Conservation (phyloP, 2,888 invertebrate genomes). For the Aporophyla nigra region DNA sequence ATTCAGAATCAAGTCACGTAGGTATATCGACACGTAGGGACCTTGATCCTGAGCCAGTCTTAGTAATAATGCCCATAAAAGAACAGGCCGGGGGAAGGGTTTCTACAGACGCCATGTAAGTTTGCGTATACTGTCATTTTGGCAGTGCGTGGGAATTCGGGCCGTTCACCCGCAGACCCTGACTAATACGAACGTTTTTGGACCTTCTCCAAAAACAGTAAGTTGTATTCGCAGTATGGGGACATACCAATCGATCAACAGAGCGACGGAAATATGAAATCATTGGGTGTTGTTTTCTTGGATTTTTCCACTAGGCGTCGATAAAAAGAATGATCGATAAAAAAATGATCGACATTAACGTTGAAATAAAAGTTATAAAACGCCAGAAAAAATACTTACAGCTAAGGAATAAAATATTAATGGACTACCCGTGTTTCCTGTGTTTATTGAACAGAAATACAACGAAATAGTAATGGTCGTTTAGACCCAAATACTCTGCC, state of each 20-base stretch:
- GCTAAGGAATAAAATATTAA: conserved; percentile 40
- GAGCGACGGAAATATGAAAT: conserved; percentile 45
- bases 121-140: conserved; percentile 69
- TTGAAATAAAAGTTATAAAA: conserved; percentile 43
- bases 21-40: conserved; percentile 53
- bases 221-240: conserved; percentile 65
- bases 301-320: conserved; percentile 32
- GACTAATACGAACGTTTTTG: conserved; percentile 80
- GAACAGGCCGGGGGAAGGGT: conserved; percentile 64
- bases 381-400: conserved; percentile 11
- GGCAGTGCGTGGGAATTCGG: conserved; percentile 82
- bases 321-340: no score
- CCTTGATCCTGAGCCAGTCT: conserved; percentile 74
- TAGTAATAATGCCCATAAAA: conserved; percentile 76
- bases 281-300: conserved; percentile 31
- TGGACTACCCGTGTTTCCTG: conserved; percentile 31
- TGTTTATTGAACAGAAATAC: conserved; percentile 37
- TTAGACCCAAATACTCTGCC: conserved; percentile 48
- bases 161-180: conserved; percentile 84
- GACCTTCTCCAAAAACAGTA: conserved; percentile 84
- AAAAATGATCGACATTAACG: conserved; percentile 27
- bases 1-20: conserved; percentile 68
- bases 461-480: conserved; percentile 31
- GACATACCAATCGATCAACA: conserved; percentile 54
- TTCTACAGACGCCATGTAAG: conserved; percentile 71